Evolutionary conservation across 2,113 vertebrate genomes (phyloP).

Genomic region (Lampris megalopsis): DNA sequence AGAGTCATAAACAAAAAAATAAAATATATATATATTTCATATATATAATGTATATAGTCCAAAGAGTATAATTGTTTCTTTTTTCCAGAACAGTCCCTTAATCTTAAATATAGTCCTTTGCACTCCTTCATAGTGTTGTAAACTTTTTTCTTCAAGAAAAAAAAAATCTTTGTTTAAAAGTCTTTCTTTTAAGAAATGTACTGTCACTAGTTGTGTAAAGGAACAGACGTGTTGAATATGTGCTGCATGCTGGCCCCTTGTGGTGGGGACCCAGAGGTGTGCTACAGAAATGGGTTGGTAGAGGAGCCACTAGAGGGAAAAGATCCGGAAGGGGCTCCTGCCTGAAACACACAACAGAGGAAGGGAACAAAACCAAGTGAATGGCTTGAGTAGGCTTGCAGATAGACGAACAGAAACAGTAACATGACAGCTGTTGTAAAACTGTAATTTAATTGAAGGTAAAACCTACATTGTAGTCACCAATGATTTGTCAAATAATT

Average conservation of each 20-base stretch:
- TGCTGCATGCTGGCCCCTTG: conserved; percentile 88
- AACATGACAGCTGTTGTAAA: background rate
- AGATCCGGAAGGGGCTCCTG: conserved; percentile 89
- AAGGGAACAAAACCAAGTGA: background rate
- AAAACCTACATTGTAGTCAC: background rate
- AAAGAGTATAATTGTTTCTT: conserved; percentile 52
- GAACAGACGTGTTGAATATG: conserved; percentile 90
- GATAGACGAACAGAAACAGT: background rate
- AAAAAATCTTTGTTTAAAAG: conserved; percentile 27
- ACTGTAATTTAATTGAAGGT: background rate
- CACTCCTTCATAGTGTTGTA: conserved; percentile 78
- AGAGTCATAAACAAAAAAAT: conserved; percentile 87
- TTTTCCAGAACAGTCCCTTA: conserved; percentile 84
- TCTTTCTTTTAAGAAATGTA: conserved; percentile 82
- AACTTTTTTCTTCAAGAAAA: conserved; percentile 59
- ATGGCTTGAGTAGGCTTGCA: background rate
- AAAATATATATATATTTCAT: conserved; percentile 86
- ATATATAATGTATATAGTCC: conserved; percentile 89
- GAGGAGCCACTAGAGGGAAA: conserved; percentile 92
- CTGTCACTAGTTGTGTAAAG: conserved; percentile 86
- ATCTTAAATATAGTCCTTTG: conserved; percentile 81
- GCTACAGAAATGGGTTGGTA: conserved; percentile 99
- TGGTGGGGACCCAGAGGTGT: conserved; percentile 83
- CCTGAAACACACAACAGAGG: conserved; percentile 77
- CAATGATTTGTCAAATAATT: background rate